Percentiles rank a stretch among this genome's conserved stretches.
These are phyloP conservation scores for Heliconius ethilla DNA, from an alignment of 2,888 invertebrate genomes.

Conservation along the genomic window DNA sequence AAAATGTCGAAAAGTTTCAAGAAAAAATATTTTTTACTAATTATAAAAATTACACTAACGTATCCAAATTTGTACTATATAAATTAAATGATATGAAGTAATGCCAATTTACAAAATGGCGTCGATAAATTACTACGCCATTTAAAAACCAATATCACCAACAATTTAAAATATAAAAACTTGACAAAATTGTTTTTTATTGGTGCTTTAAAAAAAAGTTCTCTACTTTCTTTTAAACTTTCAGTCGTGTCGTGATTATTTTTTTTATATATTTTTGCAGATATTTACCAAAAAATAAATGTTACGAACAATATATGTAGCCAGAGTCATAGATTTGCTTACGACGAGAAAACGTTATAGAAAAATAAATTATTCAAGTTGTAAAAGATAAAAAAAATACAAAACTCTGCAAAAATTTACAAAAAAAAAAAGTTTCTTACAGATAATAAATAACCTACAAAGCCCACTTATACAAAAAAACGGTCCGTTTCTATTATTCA, in stretches of 20 bases:
- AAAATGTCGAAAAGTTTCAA: not conserved
- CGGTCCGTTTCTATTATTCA: conserved; percentile 9
- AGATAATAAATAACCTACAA: conserved; percentile 23
- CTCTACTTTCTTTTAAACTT: conserved; percentile 2
- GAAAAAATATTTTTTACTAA: conserved; percentile 11
- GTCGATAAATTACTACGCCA: not conserved
- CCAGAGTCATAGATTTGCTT: conserved; percentile 9
- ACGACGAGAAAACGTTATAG: not conserved
- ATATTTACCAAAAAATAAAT: conserved; percentile 8
- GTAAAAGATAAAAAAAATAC: conserved; percentile 31
- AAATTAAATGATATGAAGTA: conserved; percentile 37
- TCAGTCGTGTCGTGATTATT: conserved; percentile 17
- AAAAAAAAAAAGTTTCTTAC: conserved; percentile 22
- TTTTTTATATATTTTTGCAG: conserved; percentile 33
- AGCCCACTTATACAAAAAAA: conserved; percentile 16
- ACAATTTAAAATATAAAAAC: not conserved
- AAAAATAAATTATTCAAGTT: conserved; percentile 21
- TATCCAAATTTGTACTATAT: conserved; percentile 46
- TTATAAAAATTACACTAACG: conserved; percentile 31
- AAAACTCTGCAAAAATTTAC: conserved; percentile 34
- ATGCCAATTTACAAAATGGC: not conserved
- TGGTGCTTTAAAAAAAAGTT: not conserved
- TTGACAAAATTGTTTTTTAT: not conserved
- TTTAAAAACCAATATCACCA: not conserved
- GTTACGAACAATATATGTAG: not conserved